Percentiles rank a stretch among this genome's conserved stretches.
phyloP scores from a whole-genome alignment of 2,113 vertebrate genomes.

The Fulmarus glacialis region DNA sequence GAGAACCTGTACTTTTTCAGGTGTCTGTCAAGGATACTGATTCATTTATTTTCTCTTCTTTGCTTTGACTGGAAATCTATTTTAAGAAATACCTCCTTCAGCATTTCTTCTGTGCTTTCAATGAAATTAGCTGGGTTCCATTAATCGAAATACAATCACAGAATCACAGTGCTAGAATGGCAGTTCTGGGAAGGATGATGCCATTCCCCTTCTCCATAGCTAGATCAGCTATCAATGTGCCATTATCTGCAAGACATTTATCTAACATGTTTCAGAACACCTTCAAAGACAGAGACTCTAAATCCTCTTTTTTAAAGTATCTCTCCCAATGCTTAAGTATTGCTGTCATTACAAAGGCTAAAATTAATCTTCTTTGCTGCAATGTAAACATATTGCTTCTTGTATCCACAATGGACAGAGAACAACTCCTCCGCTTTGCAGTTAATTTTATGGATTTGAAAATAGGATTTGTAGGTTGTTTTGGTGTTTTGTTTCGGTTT shows the following conservation, averaged over 20 bases:
- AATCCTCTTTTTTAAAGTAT: not conserved
- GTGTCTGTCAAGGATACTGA: not conserved
- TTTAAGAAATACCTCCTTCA: not conserved
- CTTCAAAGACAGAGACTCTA: not conserved
- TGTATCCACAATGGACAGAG: not conserved
- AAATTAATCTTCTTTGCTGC: not conserved
- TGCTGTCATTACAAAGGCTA: not conserved
- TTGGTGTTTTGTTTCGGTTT: not conserved
- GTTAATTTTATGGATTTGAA: not conserved
- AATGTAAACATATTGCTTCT: not conserved
- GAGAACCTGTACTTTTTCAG: not conserved
- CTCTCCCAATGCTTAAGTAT: not conserved
- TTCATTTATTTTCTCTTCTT: not conserved
- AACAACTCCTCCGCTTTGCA: not conserved
- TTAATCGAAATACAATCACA: not conserved
- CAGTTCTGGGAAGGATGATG: not conserved
- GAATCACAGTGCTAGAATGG: not conserved
- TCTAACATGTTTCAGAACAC: not conserved
- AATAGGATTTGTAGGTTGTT: not conserved
- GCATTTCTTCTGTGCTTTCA: not conserved
- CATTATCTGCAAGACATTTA: not conserved
- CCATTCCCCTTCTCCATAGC: not conserved
- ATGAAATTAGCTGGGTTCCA: slow-evolving; percentile 2
- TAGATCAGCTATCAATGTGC: not conserved
- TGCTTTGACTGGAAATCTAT: not conserved